phyloP scores from a whole-genome alignment of 2,797 vertebrate genomes.

The Ficedula albicollis region DNA sequence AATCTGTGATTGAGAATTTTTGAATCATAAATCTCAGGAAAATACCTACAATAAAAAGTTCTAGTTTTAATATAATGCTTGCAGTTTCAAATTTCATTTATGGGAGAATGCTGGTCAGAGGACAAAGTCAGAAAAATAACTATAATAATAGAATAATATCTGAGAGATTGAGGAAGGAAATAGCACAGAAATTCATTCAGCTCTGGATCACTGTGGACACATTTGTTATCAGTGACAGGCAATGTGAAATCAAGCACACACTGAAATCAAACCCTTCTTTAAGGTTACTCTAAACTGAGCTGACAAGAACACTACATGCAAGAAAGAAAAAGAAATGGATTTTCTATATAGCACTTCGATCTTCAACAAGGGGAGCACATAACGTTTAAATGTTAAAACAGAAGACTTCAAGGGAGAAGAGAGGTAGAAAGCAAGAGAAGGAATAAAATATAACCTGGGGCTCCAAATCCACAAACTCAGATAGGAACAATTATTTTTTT shows the following conservation, averaged over 20 bases:
- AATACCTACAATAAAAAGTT: neutral
- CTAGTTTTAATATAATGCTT: neutral
- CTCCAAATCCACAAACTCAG: neutral
- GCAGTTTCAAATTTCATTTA: slow-evolving; percentile 46
- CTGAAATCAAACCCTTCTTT: slow-evolving; percentile 68
- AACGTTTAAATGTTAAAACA: slow-evolving; percentile 21
- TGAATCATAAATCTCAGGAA: neutral
- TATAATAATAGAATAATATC: neutral
- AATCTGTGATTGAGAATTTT: neutral
- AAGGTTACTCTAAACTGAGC: slow-evolving; percentile 55
- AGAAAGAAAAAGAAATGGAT: slow-evolving; percentile 43
- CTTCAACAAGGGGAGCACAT: neutral
- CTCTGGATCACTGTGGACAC: slow-evolving; percentile 33
- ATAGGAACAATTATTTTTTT: neutral
- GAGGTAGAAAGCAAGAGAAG: neutral
- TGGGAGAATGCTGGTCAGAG: neutral
- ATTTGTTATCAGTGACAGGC: slow-evolving; percentile 68
- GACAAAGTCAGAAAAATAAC: slow-evolving; percentile 33
- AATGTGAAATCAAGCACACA: slow-evolving; percentile 66
- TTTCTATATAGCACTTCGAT: slow-evolving; percentile 39
- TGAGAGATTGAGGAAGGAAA: slow-evolving; percentile 41
- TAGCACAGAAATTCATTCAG: slow-evolving; percentile 42
- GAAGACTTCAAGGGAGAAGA: slow-evolving; percentile 2
- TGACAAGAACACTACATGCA: slow-evolving; percentile 48
- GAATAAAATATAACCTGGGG: neutral